Conservation (phyloP, 2,113 vertebrate species). For the Pithys albifrons region DNA sequence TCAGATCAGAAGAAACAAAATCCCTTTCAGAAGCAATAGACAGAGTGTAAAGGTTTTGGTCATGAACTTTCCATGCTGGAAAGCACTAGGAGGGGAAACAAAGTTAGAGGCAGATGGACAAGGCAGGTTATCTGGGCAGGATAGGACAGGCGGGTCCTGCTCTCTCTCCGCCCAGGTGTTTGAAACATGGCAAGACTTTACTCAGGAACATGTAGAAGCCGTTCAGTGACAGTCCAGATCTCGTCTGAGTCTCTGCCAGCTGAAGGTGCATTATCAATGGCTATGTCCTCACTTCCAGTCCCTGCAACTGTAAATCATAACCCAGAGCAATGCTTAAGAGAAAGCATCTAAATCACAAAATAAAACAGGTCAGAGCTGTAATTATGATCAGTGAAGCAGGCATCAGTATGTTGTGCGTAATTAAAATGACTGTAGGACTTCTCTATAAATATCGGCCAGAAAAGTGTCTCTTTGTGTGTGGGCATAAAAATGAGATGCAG, state of each 20-base stretch:
- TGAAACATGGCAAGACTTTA: not conserved
- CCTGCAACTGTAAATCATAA: slow-evolving; percentile 40
- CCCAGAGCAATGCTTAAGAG: slow-evolving; percentile 47
- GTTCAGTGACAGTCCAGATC: not conserved
- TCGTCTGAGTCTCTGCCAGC: not conserved
- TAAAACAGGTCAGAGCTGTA: slow-evolving; percentile 63
- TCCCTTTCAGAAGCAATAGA: not conserved
- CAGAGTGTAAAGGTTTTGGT: not conserved
- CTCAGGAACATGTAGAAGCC: not conserved
- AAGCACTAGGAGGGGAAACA: not conserved
- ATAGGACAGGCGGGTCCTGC: not conserved
- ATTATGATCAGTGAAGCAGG: slow-evolving; percentile 72
- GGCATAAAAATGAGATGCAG: slow-evolving; percentile 56
- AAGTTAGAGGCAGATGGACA: not conserved
- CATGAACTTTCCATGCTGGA: not conserved
- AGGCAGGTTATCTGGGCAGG: not conserved
- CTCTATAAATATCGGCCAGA: slow-evolving; percentile 60
- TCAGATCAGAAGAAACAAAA: not conserved
- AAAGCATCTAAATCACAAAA: slow-evolving; percentile 71
- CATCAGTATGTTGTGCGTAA: slow-evolving; percentile 58
- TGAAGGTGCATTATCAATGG: not conserved
- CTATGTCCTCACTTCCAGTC: not conserved
- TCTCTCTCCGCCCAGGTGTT: not conserved
- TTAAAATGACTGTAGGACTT: slow-evolving; percentile 69
- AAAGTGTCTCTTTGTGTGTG: slow-evolving; percentile 58